phyloP scores from a whole-genome alignment of 2,797 vertebrate species.

The Apogon hyalosoma region DNA sequence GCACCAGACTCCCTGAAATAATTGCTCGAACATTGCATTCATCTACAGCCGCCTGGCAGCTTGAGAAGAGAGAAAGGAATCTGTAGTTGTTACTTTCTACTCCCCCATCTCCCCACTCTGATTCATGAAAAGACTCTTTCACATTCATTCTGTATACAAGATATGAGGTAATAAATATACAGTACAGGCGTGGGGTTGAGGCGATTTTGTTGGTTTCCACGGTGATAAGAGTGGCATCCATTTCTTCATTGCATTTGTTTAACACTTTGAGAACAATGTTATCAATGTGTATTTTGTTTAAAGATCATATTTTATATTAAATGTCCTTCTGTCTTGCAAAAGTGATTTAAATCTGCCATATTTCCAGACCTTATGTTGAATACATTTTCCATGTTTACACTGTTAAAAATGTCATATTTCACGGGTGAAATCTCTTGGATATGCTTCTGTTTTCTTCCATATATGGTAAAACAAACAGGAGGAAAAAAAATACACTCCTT shows the following conservation, averaged over 20 bases:
- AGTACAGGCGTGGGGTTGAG: not conserved
- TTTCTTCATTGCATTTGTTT: too few species aligned
- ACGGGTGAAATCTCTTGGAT: too few species aligned
- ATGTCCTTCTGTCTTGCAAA: too few species aligned
- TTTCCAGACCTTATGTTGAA: too few species aligned
- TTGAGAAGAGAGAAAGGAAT: slow-evolving; percentile 29
- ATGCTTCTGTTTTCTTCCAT: too few species aligned
- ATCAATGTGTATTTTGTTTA: too few species aligned
- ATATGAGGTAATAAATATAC: slow-evolving; percentile 38
- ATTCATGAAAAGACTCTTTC: slow-evolving; percentile 48
- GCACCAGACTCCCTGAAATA: slow-evolving; percentile 24
- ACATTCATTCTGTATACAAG: slow-evolving; percentile 24
- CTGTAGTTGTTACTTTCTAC: slow-evolving; percentile 34
- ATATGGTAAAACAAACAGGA: too few species aligned
- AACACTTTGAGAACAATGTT: too few species aligned
- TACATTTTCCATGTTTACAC: too few species aligned
- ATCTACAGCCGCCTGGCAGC: slow-evolving; percentile 41
- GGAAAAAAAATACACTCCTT: not conserved
- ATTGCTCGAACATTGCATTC: slow-evolving; percentile 53
- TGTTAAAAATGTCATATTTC: too few species aligned
- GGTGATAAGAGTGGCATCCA: slow-evolving; percentile 28
- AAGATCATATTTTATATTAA: too few species aligned
- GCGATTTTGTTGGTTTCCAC: slow-evolving; percentile 36
- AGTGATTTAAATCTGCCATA: too few species aligned
- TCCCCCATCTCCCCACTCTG: not conserved